Base-by-base conservation (phyloP, 2,113 vertebrate species). In the Anarhynchus alexandrinus region DNA sequence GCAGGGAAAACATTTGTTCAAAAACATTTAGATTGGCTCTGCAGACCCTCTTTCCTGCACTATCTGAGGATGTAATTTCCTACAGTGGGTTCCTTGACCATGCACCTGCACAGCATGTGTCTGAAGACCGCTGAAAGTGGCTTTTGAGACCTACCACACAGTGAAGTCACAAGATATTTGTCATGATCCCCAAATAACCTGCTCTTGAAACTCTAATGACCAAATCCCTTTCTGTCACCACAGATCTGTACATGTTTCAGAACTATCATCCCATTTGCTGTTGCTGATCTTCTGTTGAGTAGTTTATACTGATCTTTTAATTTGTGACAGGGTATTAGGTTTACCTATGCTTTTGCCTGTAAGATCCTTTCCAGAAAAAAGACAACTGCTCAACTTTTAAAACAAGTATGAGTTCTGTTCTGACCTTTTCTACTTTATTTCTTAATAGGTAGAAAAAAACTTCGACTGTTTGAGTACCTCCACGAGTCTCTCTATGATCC, bases 401-500 rank as follows among this genome's bases (percentile, higher is more conserved):
- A 6, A 22, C 13, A 81, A 58, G 22, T 15, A 23, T 12, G 23
- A 79, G 7, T 49, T 86, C 29, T 62, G 20, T 58, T 92, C 84
- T 96, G 65, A 95, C 30, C 17, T 43, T 55, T 67, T 64, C 29
- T 49, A 38, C 67, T 95, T 71, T 92, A 59, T 76, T 51, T 89
- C 77, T 70, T 85, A 42, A 66, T 73, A 99, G 99, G 99, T 25
- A 98, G 98, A 52, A 99, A 99, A 97, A 99, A 99, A 94, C 98
- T 99, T 51, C 98, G 99, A 11, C 98, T 99, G 10, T 99, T 99
- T 45, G 99, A 99, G 91, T 99, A 99, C 94, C 98, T 99, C 45
- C 98, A 99, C 1, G 99, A 99, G 74, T 98, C 99, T 57, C 96
- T 99, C 34, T 98, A 98, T 42, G 98, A 99, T 73, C 98, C 99